Percentiles rank a stretch among this genome's conserved stretches.
Conservation (phyloP, 1,140 invertebrate species). For the Drosophila lowei region DNA sequence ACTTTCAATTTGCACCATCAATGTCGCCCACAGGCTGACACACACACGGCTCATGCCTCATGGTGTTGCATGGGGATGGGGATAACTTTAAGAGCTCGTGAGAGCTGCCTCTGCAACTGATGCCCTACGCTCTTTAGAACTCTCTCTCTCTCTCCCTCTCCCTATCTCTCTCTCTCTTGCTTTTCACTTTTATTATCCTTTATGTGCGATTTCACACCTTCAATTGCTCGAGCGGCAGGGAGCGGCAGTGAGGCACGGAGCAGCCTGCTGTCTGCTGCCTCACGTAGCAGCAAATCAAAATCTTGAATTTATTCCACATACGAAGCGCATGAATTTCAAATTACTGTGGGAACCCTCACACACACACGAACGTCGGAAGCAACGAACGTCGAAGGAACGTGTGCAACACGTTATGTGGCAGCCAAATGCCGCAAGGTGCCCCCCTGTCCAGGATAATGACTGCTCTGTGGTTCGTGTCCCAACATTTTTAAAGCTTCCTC, state of each 20-base stretch:
- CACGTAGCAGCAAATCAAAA: conserved; percentile 81
- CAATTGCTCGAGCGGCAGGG: conserved; percentile 47
- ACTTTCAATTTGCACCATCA: conserved; percentile 1
- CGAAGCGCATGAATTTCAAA: conserved; percentile 83
- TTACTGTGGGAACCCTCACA: conserved; percentile 72
- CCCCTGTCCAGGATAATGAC: conserved; percentile 56
- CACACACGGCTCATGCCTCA: too few species aligned
- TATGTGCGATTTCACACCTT: conserved; percentile 78
- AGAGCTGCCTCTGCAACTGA: conserved; percentile 24
- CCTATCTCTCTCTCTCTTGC: conserved; percentile 42
- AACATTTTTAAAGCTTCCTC: conserved; percentile 29
- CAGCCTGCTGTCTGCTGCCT: conserved; percentile 41
- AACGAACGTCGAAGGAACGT: conserved; percentile 44
- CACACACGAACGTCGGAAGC: not conserved
- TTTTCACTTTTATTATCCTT: conserved; percentile 80
- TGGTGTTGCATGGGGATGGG: not conserved
- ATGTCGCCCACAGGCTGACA: conserved; percentile 5
- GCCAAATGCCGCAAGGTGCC: conserved; percentile 20
- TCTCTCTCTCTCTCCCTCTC: conserved; percentile 35
- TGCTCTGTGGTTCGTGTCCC: conserved; percentile 46
- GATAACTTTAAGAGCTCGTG: conserved; percentile 8
- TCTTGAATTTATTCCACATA: conserved; percentile 82
- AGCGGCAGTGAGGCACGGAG: not conserved
- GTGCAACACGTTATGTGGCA: conserved; percentile 71
- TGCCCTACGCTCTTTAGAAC: conserved; percentile 5